Percentiles rank a stretch among this genome's conserved stretches.
These are phyloP conservation scores for Neelides sp. DNA, from an alignment of 1,140 invertebrate species.

Conservation along the genomic window DNA sequence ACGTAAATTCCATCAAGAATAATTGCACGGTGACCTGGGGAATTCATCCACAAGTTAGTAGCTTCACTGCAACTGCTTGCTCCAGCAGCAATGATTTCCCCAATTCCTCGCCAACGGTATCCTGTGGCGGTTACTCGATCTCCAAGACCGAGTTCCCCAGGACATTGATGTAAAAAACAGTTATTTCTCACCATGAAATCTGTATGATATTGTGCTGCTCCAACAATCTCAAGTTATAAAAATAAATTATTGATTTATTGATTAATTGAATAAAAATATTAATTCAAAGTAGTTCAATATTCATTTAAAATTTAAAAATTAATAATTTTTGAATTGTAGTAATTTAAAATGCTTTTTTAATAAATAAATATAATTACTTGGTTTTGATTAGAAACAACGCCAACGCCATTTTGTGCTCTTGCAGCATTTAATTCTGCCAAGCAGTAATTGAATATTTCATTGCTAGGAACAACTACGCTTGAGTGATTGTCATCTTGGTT, in stretches of 20 bases:
- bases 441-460: too few species aligned
- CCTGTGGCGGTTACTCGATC: constrained; percentile 8
- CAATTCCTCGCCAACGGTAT: constrained; percentile 9
- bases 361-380: too few species aligned
- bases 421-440: too few species aligned
- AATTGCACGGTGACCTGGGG: constrained; percentile 10
- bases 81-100: constrained; percentile 16
- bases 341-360: too few species aligned
- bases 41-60: constrained; percentile 7
- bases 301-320: too few species aligned
- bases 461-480: too few species aligned
- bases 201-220: constrained; percentile 6
- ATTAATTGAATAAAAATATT: too few species aligned
- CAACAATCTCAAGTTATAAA: constrained; percentile 2
- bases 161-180: constrained; percentile 18
- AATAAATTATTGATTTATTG: background rate
- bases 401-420: too few species aligned
- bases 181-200: constrained; percentile 12
- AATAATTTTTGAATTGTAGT: too few species aligned
- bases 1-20: constrained; percentile 7
- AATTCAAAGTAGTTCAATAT: too few species aligned
- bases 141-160: constrained; percentile 6
- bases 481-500: too few species aligned
- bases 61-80: background rate
- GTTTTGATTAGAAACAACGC: too few species aligned